These are phyloP conservation scores for Toxostoma redivivum DNA, from an alignment of 2,113 vertebrate species.

Conservation along the genomic window DNA sequence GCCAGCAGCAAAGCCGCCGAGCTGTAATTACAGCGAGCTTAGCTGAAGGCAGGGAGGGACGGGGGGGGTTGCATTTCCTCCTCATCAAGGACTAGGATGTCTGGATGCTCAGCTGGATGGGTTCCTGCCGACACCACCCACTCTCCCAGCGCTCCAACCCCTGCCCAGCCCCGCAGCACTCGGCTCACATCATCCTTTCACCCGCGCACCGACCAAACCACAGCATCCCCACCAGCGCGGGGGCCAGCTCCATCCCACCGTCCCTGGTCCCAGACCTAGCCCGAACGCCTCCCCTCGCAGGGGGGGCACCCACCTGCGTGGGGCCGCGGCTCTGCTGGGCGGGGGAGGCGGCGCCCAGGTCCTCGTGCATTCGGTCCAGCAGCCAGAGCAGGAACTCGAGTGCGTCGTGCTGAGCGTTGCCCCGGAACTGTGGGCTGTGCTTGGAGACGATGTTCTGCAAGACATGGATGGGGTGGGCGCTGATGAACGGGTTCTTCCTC, in stretches of 20 bases:
- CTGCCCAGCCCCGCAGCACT: background rate
- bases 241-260: fast-evolving
- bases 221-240: fast-evolving
- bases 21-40: slow-evolving; percentile 9
- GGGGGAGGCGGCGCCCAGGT: slow-evolving; percentile 73
- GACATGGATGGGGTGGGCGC: background rate
- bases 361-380: slow-evolving; percentile 89
- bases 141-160: background rate
- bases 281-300: fast-evolving
- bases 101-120: fast-evolving
- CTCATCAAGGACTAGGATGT: background rate
- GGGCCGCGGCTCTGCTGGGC: slow-evolving; percentile 57
- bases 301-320: slow-evolving; percentile 74
- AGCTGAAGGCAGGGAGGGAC: background rate
- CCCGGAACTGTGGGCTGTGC: slow-evolving; percentile 88
- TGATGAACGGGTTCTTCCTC: fast-evolving
- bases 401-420: slow-evolving; percentile 91
- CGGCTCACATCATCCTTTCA: fast-evolving
- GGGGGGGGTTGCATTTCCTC: background rate
- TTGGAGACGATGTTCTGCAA: slow-evolving; percentile 88
- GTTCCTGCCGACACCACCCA: fast-evolving
- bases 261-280: background rate
- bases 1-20: background rate
- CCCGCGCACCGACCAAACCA: fast-evolving
- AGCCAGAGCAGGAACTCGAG: slow-evolving; percentile 96